These are phyloP conservation scores for Brachypterus glaber DNA, from an alignment of 2,888 invertebrate genomes.

Conservation along the genomic window DNA sequence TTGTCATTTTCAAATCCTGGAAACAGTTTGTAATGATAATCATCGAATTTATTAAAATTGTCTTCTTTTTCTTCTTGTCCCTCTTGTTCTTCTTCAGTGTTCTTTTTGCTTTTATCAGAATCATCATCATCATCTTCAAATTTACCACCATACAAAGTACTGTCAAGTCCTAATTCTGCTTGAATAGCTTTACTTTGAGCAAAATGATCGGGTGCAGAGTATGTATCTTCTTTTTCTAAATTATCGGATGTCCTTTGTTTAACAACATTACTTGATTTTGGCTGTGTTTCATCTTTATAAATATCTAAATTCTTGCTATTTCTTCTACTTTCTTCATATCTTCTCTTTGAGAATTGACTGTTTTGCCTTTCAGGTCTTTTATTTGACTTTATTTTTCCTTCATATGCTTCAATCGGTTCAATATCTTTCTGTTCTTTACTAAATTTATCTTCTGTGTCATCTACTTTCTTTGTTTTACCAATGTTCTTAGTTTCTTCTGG, in stretches of 20 bases:
- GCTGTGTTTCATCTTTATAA: slow-evolving; percentile 6
- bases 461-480: slow-evolving; percentile 18
- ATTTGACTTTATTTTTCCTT: slow-evolving; percentile 12
- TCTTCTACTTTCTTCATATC: slow-evolving; percentile 11
- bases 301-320: slow-evolving; percentile 8
- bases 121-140: slow-evolving; percentile 10
- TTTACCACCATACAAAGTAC: too few relatives aligned
- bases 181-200: slow-evolving; percentile 14
- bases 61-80: slow-evolving; percentile 35
- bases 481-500: slow-evolving; percentile 40
- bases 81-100: slow-evolving; percentile 13
- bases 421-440: slow-evolving; percentile 9
- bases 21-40: slow-evolving; percentile 41
- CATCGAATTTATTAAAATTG: slow-evolving; percentile 45
- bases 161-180: too few relatives aligned
- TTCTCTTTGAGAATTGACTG: slow-evolving; percentile 14
- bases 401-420: slow-evolving; percentile 20
- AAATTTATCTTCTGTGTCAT: slow-evolving; percentile 4
- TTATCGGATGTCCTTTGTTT: slow-evolving; percentile 1
- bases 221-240: slow-evolving; percentile 1
- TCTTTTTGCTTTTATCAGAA: too few relatives aligned
- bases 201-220: slow-evolving; percentile 1
- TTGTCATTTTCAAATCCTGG: slow-evolving; percentile 36
- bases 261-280: not conserved
- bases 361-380: slow-evolving; percentile 13